phyloP scores from a whole-genome alignment of 2,113 vertebrate species.

The Recurvirostra avosetta region DNA sequence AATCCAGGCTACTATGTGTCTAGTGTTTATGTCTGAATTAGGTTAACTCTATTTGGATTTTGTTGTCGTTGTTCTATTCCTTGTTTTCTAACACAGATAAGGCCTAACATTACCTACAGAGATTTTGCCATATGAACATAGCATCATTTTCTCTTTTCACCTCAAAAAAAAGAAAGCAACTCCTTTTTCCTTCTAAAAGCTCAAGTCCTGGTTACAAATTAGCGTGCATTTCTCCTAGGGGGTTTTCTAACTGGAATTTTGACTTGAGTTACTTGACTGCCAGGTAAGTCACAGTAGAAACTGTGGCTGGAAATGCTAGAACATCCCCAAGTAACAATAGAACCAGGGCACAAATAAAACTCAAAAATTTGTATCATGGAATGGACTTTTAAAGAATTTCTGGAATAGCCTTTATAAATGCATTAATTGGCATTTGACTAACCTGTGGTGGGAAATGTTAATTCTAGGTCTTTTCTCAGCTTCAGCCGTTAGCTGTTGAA shows the following conservation, averaged over 20 bases:
- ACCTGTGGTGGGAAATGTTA: background rate
- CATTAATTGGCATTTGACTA: background rate
- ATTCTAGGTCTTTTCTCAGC: background rate
- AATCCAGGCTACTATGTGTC: background rate
- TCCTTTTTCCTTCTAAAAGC: background rate
- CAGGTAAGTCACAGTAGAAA: background rate
- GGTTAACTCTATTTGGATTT: background rate
- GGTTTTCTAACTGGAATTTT: background rate
- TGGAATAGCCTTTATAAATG: background rate
- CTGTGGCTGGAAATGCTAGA: background rate
- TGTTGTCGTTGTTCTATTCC: background rate
- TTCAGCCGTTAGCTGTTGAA: background rate
- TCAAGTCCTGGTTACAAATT: background rate
- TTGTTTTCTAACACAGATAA: background rate
- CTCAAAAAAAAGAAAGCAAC: background rate
- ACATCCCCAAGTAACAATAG: background rate
- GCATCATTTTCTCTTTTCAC: background rate
- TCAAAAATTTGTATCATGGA: background rate
- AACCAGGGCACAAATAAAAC: background rate
- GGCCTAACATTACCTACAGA: background rate
- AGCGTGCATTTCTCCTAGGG: background rate
- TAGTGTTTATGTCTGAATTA: background rate
- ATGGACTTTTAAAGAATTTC: background rate
- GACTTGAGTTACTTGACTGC: background rate
- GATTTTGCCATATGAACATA: background rate